Evolutionary conservation across 1,140 invertebrate genomes (phyloP).

Genomic region (Portunus trituberculatus): DNA sequence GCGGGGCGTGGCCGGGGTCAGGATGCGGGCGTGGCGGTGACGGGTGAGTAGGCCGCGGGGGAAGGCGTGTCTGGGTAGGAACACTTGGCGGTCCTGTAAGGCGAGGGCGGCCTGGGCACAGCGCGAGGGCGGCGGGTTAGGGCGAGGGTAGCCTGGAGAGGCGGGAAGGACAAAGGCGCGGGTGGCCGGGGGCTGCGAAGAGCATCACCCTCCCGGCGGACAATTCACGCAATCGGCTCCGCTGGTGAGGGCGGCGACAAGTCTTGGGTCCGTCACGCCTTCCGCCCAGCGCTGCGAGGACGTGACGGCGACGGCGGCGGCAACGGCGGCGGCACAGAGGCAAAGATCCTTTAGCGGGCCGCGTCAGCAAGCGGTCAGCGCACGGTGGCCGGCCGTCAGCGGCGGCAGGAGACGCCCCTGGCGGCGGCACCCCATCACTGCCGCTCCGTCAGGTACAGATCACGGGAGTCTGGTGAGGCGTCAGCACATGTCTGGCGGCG

Average conservation of each 20-base stretch:
- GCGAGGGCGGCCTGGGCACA: background rate
- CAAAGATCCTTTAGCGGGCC: background rate
- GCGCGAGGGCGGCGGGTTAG: background rate
- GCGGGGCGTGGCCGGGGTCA: background rate
- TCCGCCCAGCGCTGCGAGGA: background rate
- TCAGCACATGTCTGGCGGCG: background rate
- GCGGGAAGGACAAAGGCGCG: background rate
- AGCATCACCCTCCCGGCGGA: background rate
- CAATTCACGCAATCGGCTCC: too few species aligned
- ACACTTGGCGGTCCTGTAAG: too few species aligned
- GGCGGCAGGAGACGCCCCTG: constrained; percentile 4
- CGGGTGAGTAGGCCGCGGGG: background rate
- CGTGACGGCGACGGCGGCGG: background rate
- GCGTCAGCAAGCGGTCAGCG: constrained; percentile 7
- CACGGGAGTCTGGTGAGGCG: background rate
- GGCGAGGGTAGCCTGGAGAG: background rate
- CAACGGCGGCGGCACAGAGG: background rate
- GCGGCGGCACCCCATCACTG: background rate
- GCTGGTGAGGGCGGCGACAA: background rate
- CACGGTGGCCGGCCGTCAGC: background rate
- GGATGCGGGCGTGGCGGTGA: background rate
- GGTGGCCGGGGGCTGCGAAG: background rate
- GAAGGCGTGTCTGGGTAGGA: too few species aligned
- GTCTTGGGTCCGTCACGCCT: too few species aligned
- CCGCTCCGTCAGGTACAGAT: background rate